A percentile compares a stretch with the other conserved stretches of the same genome.
Evolutionary conservation across 2,797 vertebrate species (phyloP).

Genomic region (Tenualosa ilisha): DNA sequence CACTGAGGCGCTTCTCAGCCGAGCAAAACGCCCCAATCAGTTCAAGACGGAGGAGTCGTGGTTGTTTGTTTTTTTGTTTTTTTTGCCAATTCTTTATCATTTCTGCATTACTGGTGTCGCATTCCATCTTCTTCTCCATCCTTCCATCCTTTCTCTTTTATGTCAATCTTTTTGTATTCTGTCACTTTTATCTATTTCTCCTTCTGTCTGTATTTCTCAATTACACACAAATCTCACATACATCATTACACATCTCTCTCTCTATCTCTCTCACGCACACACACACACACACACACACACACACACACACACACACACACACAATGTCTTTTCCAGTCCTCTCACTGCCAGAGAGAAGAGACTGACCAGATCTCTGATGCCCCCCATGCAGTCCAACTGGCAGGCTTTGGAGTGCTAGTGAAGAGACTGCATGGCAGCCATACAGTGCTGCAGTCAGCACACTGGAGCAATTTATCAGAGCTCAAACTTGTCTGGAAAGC

Average conservation of each 20-base stretch:
- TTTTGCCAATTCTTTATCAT: neutral
- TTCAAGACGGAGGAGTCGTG: neutral
- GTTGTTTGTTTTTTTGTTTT: neutral
- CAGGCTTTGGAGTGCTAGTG: slow-evolving; percentile 48
- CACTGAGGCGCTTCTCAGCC: neutral
- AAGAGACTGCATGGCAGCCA: slow-evolving; percentile 6
- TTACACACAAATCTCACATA: neutral
- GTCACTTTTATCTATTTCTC: neutral
- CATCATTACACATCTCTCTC: neutral
- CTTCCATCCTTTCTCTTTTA: neutral
- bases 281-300: neutral
- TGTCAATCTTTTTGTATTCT: neutral
- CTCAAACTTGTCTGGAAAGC: slow-evolving; percentile 31
- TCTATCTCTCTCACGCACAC: neutral
- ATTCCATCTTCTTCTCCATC: neutral
- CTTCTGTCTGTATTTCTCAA: neutral
- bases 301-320: neutral
- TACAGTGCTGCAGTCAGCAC: slow-evolving; percentile 17
- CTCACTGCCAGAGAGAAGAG: neutral
- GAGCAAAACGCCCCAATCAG: slow-evolving; percentile 11
- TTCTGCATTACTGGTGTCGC: neutral
- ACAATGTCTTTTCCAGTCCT: neutral
- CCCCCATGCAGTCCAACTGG: slow-evolving; percentile 25
- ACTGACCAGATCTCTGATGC: neutral
- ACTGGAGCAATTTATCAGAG: slow-evolving; percentile 43